Evolutionary conservation across 1,140 invertebrate species (phyloP).

Genomic region (Zaprionus ghesquierei): DNA sequence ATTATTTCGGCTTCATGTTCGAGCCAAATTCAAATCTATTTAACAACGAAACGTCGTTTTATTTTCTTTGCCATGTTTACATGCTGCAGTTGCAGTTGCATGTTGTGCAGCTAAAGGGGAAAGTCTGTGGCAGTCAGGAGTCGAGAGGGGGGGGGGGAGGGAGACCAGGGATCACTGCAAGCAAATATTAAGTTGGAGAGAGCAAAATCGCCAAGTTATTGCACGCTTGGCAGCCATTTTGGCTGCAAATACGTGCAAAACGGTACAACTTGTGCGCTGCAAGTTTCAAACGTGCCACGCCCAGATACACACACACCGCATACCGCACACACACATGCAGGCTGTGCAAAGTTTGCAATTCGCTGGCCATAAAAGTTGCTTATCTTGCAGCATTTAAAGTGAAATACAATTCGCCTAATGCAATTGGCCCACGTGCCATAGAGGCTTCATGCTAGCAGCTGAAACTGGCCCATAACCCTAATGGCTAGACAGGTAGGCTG

Average conservation of each 20-base stretch:
- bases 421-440: slow-evolving; percentile 62
- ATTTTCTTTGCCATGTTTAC: slow-evolving; percentile 25
- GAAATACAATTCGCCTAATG: slow-evolving; percentile 77
- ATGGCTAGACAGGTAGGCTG: not conserved
- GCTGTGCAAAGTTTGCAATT: slow-evolving; percentile 14
- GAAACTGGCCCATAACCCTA: slow-evolving; percentile 4
- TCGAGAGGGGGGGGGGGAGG: not conserved
- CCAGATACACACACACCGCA: not conserved
- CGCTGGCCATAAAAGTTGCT: slow-evolving; percentile 60
- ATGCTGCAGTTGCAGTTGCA: slow-evolving; percentile 30
- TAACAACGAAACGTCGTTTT: slow-evolving; percentile 18
- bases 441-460: not conserved
- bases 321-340: not conserved
- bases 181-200: not conserved
- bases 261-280: slow-evolving; percentile 42
- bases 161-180: not conserved
- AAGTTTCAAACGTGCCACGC: slow-evolving; percentile 20
- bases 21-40: slow-evolving; percentile 32
- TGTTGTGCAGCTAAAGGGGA: slow-evolving; percentile 2
- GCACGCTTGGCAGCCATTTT: slow-evolving; percentile 54
- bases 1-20: slow-evolving; percentile 39
- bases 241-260: slow-evolving; percentile 44
- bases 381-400: slow-evolving; percentile 70
- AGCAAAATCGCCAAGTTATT: slow-evolving; percentile 31
- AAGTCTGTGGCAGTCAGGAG: not conserved